Base-by-base conservation (phyloP, 2,888 invertebrate genomes). In the Gryllus longicercus region DNA sequence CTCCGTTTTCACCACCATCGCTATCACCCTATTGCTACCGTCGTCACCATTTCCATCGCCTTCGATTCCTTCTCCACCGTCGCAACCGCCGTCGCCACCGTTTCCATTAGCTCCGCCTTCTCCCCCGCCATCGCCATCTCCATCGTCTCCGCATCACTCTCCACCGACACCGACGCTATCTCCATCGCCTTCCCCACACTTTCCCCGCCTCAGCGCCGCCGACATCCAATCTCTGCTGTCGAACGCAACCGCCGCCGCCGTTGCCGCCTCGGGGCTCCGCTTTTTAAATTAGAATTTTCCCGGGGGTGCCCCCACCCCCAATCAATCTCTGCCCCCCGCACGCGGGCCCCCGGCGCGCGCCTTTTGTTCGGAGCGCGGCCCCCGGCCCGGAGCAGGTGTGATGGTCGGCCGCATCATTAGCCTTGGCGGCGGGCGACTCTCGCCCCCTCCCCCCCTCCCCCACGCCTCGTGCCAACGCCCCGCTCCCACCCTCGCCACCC, bases 291-390 rank as follows among this genome's bases (percentile, higher is more conserved):
- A 63, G 63, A 63, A 63, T 63, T 16, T 63, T 63, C 16, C n/a
- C 63, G 63, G 63, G 63, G 63, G 63, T n/a, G 63, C 16, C 63
- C 63, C 63, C 63, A 16, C 63, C 63, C 63, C 63, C 63, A 63
- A 63, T 63, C 63, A 63, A 63, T 63, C 63, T 63, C 63, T 63
- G 63, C 63, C 63, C 63, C 63, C 63, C n/a, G 63, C 63, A 63
- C 14, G 63, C 63, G 63, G 63, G 63, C 63, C 63, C 63, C 63
- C 63, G 63, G 63, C 63, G 63, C 63, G 63, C 63, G 63, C n/a
- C 63, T n/a, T 63, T 63, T 63, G 63, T 63, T 63, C 63, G 63
- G 14, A n/a, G 63, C 63, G 63, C 63, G 63, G 63, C 63, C 63
- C 63, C 63, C 63, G 63, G 63, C 63, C 63, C 63, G n/a, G 63